These are phyloP conservation scores for Neoarius graeffei DNA, from an alignment of 2,113 vertebrate genomes.

Conservation along the genomic window DNA sequence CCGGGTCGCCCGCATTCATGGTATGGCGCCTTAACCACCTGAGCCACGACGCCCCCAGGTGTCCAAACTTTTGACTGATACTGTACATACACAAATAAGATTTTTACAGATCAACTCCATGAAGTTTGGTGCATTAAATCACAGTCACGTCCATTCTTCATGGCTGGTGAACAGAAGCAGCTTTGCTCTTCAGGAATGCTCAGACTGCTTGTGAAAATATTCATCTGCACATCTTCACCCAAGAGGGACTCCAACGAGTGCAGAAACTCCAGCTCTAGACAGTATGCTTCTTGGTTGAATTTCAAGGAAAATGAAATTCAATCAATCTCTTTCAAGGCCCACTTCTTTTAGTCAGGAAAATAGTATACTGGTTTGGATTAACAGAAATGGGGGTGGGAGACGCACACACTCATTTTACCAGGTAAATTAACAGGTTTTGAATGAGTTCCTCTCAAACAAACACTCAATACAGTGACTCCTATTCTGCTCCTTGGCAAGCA, in stretches of 20 bases:
- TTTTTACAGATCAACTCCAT: not conserved
- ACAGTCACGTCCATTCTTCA: too few species aligned
- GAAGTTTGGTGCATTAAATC: too few species aligned
- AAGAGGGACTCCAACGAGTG: not conserved
- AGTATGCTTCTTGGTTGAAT: not conserved
- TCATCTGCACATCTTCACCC: conserved; percentile 4
- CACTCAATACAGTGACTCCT: not conserved
- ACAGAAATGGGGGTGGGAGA: not conserved
- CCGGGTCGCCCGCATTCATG: too few species aligned
- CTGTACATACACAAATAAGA: not conserved
- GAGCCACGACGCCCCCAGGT: too few species aligned
- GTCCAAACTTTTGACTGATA: not conserved
- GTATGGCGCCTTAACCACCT: too few species aligned
- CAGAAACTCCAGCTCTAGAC: not conserved
- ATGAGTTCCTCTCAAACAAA: not conserved
- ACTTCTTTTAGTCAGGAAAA: conserved; percentile 11
- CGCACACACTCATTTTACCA: not conserved
- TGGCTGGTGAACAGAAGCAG: too few species aligned
- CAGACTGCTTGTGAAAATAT: not conserved
- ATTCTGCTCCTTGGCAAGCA: conserved; percentile 21
- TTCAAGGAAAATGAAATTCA: conserved; percentile 36
- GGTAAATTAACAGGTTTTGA: not conserved
- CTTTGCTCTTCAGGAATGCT: too few species aligned
- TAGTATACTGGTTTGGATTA: conserved; percentile 8
- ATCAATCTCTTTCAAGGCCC: conserved; percentile 20